These are phyloP conservation scores for Sinelater perroti DNA, from an alignment of 2,888 invertebrate species.

Conservation along the genomic window DNA sequence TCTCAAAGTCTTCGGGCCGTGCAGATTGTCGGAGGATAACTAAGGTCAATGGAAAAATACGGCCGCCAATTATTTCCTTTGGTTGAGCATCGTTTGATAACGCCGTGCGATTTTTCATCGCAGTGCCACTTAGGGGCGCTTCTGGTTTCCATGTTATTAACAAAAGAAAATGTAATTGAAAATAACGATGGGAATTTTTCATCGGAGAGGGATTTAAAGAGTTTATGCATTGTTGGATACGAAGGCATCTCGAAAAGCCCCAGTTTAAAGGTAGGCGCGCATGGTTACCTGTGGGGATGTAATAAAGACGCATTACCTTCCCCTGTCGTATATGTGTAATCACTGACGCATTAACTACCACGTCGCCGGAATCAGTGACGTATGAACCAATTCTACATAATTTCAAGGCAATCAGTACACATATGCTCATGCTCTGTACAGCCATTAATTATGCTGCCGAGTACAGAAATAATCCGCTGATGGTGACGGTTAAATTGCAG, in stretches of 20 bases:
- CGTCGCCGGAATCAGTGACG: slow-evolving; percentile 39
- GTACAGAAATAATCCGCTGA: slow-evolving; percentile 18
- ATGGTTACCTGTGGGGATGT: slow-evolving; percentile 23
- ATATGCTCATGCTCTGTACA: slow-evolving; percentile 13
- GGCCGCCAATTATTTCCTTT: background rate
- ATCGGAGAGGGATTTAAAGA: slow-evolving; percentile 10
- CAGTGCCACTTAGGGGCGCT: background rate
- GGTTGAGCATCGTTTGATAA: slow-evolving; percentile 1
- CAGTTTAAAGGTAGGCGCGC: slow-evolving; percentile 18
- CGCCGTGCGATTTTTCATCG: background rate
- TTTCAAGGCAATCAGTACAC: slow-evolving; percentile 42
- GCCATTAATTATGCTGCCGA: slow-evolving; percentile 20
- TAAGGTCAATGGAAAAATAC: background rate
- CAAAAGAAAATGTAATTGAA: slow-evolving; percentile 1
- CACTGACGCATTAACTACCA: slow-evolving; percentile 35
- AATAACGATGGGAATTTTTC: slow-evolving; percentile 7
- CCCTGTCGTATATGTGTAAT: slow-evolving; percentile 27
- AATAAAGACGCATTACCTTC: slow-evolving; percentile 35
- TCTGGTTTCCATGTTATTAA: background rate
- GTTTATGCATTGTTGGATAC: slow-evolving; percentile 21
- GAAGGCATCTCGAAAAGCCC: slow-evolving; percentile 14
- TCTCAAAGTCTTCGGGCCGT: background rate
- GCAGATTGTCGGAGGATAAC: no score
- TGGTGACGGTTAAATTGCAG: slow-evolving; percentile 3
- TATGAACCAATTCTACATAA: slow-evolving; percentile 42